Evolutionary conservation across 2,888 invertebrate genomes (phyloP).

Genomic region (Noctuana brunneofusca): DNA sequence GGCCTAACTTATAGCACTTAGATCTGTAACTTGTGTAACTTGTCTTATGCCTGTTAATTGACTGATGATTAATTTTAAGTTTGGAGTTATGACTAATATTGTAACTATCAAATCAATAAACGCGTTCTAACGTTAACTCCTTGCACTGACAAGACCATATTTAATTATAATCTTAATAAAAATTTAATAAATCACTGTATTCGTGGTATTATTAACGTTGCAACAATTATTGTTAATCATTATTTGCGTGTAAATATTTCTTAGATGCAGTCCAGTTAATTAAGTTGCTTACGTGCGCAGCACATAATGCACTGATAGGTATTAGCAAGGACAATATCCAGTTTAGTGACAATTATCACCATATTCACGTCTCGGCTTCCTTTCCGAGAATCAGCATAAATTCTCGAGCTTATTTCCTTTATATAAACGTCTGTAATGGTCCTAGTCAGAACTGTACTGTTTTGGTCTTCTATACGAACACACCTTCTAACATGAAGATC

Average conservation of each 20-base stretch:
- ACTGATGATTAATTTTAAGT: not conserved
- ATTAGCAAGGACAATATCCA: slow-evolving; percentile 38
- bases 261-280: slow-evolving; percentile 15
- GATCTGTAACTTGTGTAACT: not conserved
- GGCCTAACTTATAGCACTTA: too few species aligned
- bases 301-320: slow-evolving; percentile 19
- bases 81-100: not conserved
- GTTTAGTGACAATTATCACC: slow-evolving; percentile 37
- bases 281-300: slow-evolving; percentile 11
- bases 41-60: not conserved
- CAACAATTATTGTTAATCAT: not conserved
- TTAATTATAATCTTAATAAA: slow-evolving; percentile 6
- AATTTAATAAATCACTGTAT: slow-evolving; percentile 4
- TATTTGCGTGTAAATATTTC: slow-evolving; percentile 15
- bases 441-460: slow-evolving; percentile 37
- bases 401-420: slow-evolving; percentile 30
- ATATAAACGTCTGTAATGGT: slow-evolving; percentile 36
- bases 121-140: not conserved
- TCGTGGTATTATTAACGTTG: slow-evolving; percentile 7
- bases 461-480: slow-evolving; percentile 29
- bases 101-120: not conserved
- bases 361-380: slow-evolving; percentile 38
- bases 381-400: slow-evolving; percentile 40
- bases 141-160: not conserved
- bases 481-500: slow-evolving; percentile 52